Evolutionary conservation across 2,113 vertebrate species (phyloP), one percentile per base, ranked within the genome.

Genomic region (Podarcis cretensis): DNA sequence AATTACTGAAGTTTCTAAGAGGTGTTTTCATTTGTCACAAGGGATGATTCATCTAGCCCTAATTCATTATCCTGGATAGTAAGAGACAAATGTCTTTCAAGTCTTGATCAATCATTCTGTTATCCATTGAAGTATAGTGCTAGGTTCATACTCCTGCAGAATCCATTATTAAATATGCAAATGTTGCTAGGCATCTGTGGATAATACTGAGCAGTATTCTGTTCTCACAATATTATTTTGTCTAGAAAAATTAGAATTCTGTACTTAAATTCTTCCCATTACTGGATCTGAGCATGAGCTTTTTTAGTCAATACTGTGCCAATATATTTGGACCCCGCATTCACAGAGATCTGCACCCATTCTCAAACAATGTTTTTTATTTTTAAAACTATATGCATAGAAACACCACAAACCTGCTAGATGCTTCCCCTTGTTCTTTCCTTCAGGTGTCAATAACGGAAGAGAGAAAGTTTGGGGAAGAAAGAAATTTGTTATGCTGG

Each of bases 401-500:
- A 96, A 94, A 96, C 96, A 86, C 92, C 91, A 99, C 98, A 96
- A 97, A 99, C 98, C 98, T 99, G 97, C 98, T 98, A 82, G 98
- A 97, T 10, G 98, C 90, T 96, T 99, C 98, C 89, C 98, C 98
- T 97, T 98, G 98, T 91, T 99, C 98, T 97, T 98, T 99, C 97
- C 98, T 99, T 97, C 95, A 97, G 96, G 95, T 95, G 96, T 95
- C 89, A 96, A 95, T 91, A 93, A 96, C 90, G 94, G 96, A 96
- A 96, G 93, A 94, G 93, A 97, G 96, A 97, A 89, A 93, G 81
- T 95, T 69, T 84, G 74, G 74, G 63, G 87, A 84, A 63, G 81
- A 84, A 89, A 89, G 74, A 89, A 89, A 90, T 71, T 82, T 81
- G 89, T 90, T 93, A 91, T 89, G 92, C 84, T 90, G 71, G 75